These are phyloP conservation scores for Drosophila asahinai DNA, from an alignment of 1,140 invertebrate species.

Conservation along the genomic window DNA sequence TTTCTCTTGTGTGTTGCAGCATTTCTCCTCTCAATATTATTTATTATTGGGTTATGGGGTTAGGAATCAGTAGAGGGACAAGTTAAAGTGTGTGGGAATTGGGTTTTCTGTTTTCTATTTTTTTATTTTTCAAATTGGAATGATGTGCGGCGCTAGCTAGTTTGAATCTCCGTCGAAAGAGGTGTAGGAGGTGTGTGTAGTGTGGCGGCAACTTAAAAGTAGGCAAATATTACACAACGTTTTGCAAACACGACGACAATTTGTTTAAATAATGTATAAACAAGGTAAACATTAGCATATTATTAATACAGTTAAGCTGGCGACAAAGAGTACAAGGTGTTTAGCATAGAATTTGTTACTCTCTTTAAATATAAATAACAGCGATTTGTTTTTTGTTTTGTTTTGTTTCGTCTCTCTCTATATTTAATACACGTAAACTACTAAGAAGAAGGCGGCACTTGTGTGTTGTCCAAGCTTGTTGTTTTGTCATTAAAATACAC, in stretches of 20 bases:
- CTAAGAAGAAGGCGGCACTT: constrained; percentile 66
- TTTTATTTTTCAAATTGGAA: constrained; percentile 51
- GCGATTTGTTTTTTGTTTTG: constrained; percentile 29
- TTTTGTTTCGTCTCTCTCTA: constrained; percentile 39
- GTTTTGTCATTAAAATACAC: constrained; percentile 57
- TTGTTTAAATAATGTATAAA: constrained; percentile 75
- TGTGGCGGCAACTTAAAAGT: constrained; percentile 76
- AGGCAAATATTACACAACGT: constrained; percentile 83
- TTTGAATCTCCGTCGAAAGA: constrained; percentile 31
- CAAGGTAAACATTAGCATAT: constrained; percentile 80
- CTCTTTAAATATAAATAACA: constrained; percentile 74
- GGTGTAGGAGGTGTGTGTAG: constrained; percentile 43
- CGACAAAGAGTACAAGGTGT: constrained; percentile 69
- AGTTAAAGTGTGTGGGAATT: constrained; percentile 10
- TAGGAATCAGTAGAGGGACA: constrained; percentile 34
- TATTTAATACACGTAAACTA: constrained; percentile 68
- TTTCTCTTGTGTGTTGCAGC: constrained; percentile 42
- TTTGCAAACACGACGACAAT: constrained; percentile 72
- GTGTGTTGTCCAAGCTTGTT: constrained; percentile 56
- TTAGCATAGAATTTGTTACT: constrained; percentile 55
- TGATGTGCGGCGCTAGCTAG: constrained; percentile 56
- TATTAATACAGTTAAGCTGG: constrained; percentile 81
- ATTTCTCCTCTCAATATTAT: constrained; percentile 19
- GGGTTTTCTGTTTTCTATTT: constrained; percentile 34
- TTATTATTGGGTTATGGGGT: constrained; percentile 36